A percentile compares a stretch with the other conserved stretches of the same genome.
Evolutionary conservation across 2,113 vertebrate species (phyloP).

Genomic region (Onychostruthus taczanowskii): DNA sequence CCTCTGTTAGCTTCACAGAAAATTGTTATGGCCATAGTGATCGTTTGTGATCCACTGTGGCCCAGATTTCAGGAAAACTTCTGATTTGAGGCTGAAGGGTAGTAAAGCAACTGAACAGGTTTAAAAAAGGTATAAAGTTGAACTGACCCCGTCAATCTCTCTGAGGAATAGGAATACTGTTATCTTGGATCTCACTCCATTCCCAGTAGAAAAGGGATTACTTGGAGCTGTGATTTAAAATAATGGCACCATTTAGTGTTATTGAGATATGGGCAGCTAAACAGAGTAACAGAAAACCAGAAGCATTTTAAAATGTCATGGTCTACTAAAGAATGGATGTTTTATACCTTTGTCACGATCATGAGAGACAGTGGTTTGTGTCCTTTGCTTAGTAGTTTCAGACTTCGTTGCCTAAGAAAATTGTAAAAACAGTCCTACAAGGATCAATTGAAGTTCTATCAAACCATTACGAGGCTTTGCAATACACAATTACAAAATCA

Average conservation of each 20-base stretch:
- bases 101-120: background rate
- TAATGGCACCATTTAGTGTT: background rate
- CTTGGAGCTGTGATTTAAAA: background rate
- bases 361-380: background rate
- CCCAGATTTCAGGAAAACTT: background rate
- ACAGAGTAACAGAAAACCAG: background rate
- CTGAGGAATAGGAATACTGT: background rate
- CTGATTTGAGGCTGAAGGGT: background rate
- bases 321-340: background rate
- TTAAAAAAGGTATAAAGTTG: background rate
- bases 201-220: background rate
- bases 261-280: background rate
- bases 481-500: conserved; percentile 13
- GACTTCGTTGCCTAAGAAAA: background rate
- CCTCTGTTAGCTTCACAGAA: background rate
- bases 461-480: background rate
- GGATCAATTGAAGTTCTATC: background rate
- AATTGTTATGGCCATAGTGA: background rate
- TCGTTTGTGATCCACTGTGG: background rate
- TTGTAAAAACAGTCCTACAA: background rate
- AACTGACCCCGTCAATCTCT: background rate
- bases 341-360: background rate
- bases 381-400: background rate
- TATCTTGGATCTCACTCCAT: background rate
- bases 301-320: background rate